Evolutionary conservation across 2,113 vertebrate genomes (phyloP).

Genomic region (Oryzias javanicus): DNA sequence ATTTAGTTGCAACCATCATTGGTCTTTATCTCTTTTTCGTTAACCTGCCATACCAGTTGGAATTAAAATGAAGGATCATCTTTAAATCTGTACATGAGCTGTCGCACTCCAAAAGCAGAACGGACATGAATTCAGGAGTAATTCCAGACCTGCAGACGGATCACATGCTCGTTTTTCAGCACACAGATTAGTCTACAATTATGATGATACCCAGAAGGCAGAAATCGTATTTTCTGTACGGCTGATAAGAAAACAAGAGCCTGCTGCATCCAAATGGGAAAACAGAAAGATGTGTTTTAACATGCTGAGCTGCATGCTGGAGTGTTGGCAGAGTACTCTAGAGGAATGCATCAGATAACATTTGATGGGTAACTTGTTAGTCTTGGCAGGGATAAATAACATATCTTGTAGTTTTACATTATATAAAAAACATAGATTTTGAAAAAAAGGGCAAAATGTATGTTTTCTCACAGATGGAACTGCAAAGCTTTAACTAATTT

Average conservation of each 20-base stretch:
- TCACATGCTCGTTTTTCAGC: conserved; percentile 51
- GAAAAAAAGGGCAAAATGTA: too few relatives aligned
- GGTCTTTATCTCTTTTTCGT: conserved; percentile 10
- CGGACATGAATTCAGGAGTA: conserved; percentile 38
- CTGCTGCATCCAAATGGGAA: conserved; percentile 42
- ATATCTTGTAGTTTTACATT: conserved; percentile 22
- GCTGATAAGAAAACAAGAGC: conserved; percentile 72
- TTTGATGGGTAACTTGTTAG: conserved; percentile 41
- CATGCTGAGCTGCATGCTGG: conserved; percentile 51
- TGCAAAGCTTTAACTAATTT: too few relatives aligned
- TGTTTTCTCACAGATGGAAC: too few relatives aligned
- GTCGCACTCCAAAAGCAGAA: conserved; percentile 37
- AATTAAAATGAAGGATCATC: conserved; percentile 53
- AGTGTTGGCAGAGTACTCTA: conserved; percentile 50
- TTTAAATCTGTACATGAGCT: conserved; percentile 54
- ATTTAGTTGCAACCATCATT: background rate
- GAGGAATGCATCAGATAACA: conserved; percentile 43
- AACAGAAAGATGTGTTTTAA: conserved; percentile 48
- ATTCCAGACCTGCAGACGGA: conserved; percentile 53
- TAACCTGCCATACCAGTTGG: background rate
- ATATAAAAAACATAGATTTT: background rate
- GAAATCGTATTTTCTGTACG: conserved; percentile 70
- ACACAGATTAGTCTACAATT: conserved; percentile 71
- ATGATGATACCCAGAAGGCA: conserved; percentile 67
- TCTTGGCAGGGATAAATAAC: conserved; percentile 24